A percentile compares a stretch with the other conserved stretches of the same genome.
phyloP scores from a whole-genome alignment of 2,888 invertebrate genomes.

The Tiphia femorata region DNA sequence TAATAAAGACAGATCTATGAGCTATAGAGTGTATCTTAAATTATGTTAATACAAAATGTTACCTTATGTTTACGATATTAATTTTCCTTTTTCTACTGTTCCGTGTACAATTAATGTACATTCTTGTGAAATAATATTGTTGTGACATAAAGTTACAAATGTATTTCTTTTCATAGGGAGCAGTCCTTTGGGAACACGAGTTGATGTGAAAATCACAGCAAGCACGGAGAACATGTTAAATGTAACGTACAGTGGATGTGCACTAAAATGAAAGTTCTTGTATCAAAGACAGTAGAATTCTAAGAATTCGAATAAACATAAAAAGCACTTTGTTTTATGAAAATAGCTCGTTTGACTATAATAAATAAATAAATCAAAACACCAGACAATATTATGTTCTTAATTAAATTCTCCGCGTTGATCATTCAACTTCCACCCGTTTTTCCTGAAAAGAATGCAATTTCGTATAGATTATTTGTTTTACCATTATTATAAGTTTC shows the following conservation, averaged over 20 bases:
- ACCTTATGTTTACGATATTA: slow-evolving; percentile 37
- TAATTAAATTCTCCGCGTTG: not conserved
- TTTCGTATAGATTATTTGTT: slow-evolving; percentile 20
- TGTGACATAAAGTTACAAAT: slow-evolving; percentile 32
- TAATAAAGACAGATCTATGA: slow-evolving; percentile 30
- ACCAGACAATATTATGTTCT: not conserved
- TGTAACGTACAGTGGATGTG: not conserved
- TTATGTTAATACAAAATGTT: slow-evolving; percentile 55
- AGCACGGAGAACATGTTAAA: not conserved
- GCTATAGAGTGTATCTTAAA: slow-evolving; percentile 48
- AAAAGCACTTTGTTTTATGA: not conserved
- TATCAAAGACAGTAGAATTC: not conserved
- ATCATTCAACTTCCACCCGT: slow-evolving; percentile 19
- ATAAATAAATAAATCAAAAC: not conserved
- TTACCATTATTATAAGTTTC: slow-evolving; percentile 14
- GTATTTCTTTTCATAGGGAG: slow-evolving; percentile 15
- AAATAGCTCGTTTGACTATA: not conserved
- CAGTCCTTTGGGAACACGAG: slow-evolving; percentile 17
- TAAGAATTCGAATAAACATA: not conserved
- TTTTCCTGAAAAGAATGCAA: slow-evolving; percentile 22
- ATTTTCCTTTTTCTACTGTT: slow-evolving; percentile 19
- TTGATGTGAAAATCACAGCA: slow-evolving; percentile 12
- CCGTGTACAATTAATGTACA: slow-evolving; percentile 23
- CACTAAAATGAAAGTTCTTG: not conserved
- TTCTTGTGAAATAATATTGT: slow-evolving; percentile 33